A percentile compares a stretch with the other conserved stretches of the same genome.
Conservation (phyloP, 2,113 vertebrate genomes). For the Mellivora capensis region DNA sequence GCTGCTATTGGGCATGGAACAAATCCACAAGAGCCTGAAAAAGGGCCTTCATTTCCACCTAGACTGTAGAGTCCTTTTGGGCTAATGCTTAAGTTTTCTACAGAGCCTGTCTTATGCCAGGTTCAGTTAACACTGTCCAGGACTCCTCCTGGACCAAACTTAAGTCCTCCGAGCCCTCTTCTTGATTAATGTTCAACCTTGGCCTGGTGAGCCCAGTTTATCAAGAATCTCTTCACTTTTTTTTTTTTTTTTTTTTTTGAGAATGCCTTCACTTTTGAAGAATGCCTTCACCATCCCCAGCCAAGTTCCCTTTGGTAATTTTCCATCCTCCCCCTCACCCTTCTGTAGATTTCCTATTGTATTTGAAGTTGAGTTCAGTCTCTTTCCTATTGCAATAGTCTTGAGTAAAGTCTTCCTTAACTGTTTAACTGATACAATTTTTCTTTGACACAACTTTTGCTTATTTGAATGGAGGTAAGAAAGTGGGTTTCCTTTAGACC, state of each 20-base stretch:
- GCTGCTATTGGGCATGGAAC: background rate
- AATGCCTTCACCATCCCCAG: background rate
- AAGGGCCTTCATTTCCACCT: background rate
- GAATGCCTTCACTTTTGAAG: background rate
- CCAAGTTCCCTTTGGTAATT: background rate
- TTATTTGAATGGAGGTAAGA: background rate
- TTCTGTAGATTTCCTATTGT: background rate
- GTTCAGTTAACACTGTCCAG: too few species aligned
- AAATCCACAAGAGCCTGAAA: background rate
- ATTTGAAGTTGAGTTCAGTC: background rate
- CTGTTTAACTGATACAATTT: background rate
- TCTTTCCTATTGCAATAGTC: background rate
- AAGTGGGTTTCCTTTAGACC: background rate
- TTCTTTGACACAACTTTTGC: background rate
- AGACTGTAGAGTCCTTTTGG: background rate
- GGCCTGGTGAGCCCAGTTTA: background rate
- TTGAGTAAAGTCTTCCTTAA: background rate
- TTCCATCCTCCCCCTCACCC: background rate
- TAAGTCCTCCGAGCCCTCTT: background rate
- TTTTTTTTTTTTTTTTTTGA: background rate
- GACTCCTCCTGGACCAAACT: background rate
- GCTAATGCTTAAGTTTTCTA: background rate
- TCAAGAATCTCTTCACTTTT: background rate
- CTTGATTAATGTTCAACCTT: background rate
- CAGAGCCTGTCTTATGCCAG: background rate